Base-by-base conservation (phyloP, 2,797 vertebrate genomes). In the Trematomus bernacchii region DNA sequence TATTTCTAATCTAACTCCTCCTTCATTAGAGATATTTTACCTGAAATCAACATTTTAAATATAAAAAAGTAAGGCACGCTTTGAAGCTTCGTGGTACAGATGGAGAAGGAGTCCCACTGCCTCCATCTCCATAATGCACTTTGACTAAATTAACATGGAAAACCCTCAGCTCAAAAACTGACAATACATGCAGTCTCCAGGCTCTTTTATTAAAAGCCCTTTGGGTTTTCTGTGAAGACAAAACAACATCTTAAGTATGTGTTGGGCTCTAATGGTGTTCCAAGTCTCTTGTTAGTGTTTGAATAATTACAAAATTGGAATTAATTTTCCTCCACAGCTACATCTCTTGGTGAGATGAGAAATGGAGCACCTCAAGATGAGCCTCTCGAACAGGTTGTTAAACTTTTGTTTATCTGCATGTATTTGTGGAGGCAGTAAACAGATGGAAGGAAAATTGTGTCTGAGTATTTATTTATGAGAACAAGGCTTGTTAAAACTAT, bases 231-330 rank as follows among this genome's bases (percentile, higher is more conserved):
- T 50, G 51, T 47, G 9, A 43, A 11, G n/a, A 55, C 30, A 42
- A 50, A 44, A 42, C 44, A 48, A 64, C 21, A 37, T 72, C 18
- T 42, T 6, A 15, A 14, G 30, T 30, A 43, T 18, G 42, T 42
- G 30, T 53, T 50, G 27, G 15, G 48, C 30, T 65, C 11, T 66
- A 48, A 66, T 72, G n/a, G 33, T 13, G 12, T 40, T 12, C 23
- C n/a, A 19, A 33, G 62, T 61, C 13, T 62, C 58, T 62, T 66
- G 51, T 42, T 63, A 3, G 6, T 33, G 11, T 57, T 65, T 67
- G 30, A 15, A 62, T 58, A 53, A 54, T n/a, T 37, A 37, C 40
- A 27, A 69, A 64, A 68, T 30, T 44, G 3, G 2, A 18, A 33
- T 64, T 53, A 1, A 4, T 3, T 50, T 64, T 30, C n/a, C 19